A percentile compares a stretch with the other conserved stretches of the same genome.
These are phyloP conservation scores for Petrolisthes manimaculis DNA, from an alignment of 2,888 invertebrate genomes.

Conservation along the genomic window DNA sequence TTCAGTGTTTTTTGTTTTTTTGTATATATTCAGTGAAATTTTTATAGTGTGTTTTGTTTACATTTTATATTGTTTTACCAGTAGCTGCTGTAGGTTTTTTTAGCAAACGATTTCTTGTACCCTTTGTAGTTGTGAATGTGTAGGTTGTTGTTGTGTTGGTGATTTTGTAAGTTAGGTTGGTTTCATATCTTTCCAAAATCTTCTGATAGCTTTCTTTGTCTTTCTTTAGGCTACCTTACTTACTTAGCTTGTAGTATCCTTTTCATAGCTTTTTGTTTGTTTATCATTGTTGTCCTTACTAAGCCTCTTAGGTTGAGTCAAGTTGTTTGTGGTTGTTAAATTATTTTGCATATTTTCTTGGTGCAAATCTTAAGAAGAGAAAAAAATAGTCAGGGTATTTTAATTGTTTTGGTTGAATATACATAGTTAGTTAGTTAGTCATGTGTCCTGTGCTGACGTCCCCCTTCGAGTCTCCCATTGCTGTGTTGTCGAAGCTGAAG, in stretches of 20 bases:
- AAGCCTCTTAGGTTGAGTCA: background rate
- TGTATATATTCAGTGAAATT: background rate
- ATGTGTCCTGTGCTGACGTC: constrained; percentile 43
- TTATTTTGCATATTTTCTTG: constrained; percentile 10
- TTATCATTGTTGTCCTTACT: background rate
- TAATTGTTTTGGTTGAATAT: background rate
- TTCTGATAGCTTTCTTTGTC: too few species aligned
- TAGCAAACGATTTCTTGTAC: background rate
- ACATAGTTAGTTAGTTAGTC: constrained; percentile 4
- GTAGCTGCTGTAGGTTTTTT: background rate
- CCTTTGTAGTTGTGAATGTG: background rate
- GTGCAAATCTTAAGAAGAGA: background rate
- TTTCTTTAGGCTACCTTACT: too few species aligned
- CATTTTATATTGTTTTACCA: background rate
- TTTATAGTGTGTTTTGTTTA: background rate
- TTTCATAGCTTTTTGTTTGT: constrained; percentile 5
- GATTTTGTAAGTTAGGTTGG: too few species aligned
- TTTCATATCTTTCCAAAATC: too few species aligned
- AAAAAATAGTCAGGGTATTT: background rate
- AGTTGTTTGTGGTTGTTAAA: background rate
- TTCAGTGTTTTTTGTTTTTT: background rate
- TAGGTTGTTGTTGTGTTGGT: too few species aligned
- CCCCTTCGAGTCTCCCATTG: constrained; percentile 51
- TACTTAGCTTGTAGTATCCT: background rate
- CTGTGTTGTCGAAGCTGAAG: constrained; percentile 41